A percentile compares a stretch with the other conserved stretches of the same genome.
phyloP scores from a whole-genome alignment of 2,113 vertebrate species.

The Archilochus colubris region DNA sequence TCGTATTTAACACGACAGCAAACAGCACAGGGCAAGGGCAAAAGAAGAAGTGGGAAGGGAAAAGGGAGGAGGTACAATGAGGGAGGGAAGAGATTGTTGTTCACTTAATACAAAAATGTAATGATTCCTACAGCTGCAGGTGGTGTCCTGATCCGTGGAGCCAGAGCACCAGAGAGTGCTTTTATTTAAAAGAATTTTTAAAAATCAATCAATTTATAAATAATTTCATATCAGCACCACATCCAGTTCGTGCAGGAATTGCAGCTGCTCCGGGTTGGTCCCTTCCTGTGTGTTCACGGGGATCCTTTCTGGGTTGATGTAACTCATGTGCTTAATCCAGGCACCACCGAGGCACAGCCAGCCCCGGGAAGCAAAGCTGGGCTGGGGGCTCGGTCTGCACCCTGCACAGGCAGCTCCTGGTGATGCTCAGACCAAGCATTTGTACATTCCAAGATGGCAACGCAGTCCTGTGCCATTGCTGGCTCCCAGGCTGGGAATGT shows the following conservation, averaged over 20 bases:
- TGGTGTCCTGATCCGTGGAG: slow-evolving; percentile 48
- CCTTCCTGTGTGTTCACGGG: background rate
- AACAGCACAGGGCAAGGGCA: slow-evolving; percentile 30
- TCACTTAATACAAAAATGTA: background rate
- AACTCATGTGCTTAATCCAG: background rate
- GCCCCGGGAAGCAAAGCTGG: background rate
- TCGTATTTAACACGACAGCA: background rate
- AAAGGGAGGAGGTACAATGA: background rate
- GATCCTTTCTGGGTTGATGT: background rate
- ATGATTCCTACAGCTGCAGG: slow-evolving; percentile 54
- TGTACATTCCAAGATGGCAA: slow-evolving; percentile 60
- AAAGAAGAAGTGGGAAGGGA: slow-evolving; percentile 1
- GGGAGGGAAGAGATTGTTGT: background rate
- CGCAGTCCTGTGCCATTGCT: background rate
- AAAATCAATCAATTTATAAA: background rate
- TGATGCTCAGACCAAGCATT: background rate
- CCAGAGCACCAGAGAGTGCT: slow-evolving; percentile 66
- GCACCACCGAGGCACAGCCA: background rate
- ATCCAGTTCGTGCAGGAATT: background rate
- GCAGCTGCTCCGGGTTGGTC: background rate
- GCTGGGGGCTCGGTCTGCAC: background rate
- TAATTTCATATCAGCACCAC: slow-evolving; percentile 11
- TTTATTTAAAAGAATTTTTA: slow-evolving; percentile 32
- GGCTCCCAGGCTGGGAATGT: background rate
- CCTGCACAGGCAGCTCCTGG: background rate